phyloP scores from a whole-genome alignment of 37 sponge, comb jelly and placozoan genomes.

The Eunapius fragilis region DNA sequence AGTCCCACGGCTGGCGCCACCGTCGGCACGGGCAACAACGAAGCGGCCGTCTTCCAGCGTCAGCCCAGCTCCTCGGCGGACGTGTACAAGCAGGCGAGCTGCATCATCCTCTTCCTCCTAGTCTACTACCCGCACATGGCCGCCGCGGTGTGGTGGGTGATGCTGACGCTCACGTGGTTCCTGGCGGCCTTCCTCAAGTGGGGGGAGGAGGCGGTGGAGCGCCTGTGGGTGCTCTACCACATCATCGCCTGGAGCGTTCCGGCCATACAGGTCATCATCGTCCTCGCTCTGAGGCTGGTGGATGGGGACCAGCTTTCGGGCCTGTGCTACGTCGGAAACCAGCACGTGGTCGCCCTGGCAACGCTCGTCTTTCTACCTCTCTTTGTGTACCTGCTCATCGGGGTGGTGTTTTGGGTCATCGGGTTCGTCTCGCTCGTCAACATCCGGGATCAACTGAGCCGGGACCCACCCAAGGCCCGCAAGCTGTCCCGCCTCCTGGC shows the following conservation, averaged over 20 bases:
- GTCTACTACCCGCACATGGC: conserved; percentile 87
- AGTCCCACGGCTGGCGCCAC: neutral
- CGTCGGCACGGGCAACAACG: neutral
- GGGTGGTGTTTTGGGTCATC: conserved; percentile 64
- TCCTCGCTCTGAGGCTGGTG: conserved; percentile 61
- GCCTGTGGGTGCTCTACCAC: conserved; percentile 83
- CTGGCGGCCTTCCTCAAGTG: conserved; percentile 93
- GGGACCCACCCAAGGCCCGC: conserved; percentile 61
- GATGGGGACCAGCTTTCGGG: conserved; percentile 90
- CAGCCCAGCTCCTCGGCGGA: conserved; percentile 44
- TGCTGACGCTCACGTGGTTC: conserved; percentile 94
- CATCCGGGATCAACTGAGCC: conserved; percentile 53
- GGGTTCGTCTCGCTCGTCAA: conserved; percentile 76
- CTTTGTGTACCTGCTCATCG: conserved; percentile 55
- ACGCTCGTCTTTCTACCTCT: conserved; percentile 84
- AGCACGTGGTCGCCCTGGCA: conserved; percentile 50
- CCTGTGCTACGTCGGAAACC: conserved; percentile 76
- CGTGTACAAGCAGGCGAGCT: conserved; percentile 59
- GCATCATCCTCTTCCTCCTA: conserved; percentile 77
- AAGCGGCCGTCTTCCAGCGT: conserved; percentile 61
- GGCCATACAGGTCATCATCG: conserved; percentile 63
- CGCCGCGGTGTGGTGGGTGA: conserved; percentile 81
- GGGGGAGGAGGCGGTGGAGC: conserved; percentile 91
- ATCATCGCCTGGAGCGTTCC: conserved; percentile 85
- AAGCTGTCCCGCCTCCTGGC: conserved; percentile 79